phyloP scores from a whole-genome alignment of 1,140 invertebrate species.

The Drosophila aff. region DNA sequence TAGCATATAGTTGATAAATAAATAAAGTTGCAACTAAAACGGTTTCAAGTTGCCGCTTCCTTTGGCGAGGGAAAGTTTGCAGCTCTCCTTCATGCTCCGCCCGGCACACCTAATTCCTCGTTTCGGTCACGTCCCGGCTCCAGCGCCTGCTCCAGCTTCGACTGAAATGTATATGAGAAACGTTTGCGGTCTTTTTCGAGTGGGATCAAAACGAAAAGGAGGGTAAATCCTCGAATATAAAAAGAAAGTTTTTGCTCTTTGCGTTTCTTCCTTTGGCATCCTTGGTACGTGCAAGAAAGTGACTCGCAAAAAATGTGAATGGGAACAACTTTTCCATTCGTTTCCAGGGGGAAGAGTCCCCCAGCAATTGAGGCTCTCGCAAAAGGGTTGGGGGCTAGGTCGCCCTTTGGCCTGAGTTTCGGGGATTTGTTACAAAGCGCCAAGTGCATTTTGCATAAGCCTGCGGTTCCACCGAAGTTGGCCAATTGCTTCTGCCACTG shows the following conservation, averaged over 20 bases:
- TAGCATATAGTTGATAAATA: constrained; percentile 80
- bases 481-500: constrained; percentile 22
- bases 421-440: constrained; percentile 58
- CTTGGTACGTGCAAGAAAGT: constrained; percentile 66
- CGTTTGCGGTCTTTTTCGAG: constrained; percentile 46
- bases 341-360: constrained; percentile 23
- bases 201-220: constrained; percentile 26
- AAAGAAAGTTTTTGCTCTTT: constrained; percentile 47
- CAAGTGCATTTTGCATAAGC: constrained; percentile 80
- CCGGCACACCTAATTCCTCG: constrained; percentile 23
- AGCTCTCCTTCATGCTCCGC: background rate
- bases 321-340: constrained; percentile 63
- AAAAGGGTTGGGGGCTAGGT: constrained; percentile 13
- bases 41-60: constrained; percentile 73
- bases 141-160: constrained; percentile 1
- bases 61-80: constrained; percentile 7
- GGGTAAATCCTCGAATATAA: constrained; percentile 44
- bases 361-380: constrained; percentile 29
- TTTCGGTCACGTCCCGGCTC: constrained; percentile 46
- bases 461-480: constrained; percentile 51
- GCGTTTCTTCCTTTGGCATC: constrained; percentile 52
- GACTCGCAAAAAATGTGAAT: constrained; percentile 34
- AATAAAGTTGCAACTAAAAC: constrained; percentile 80
- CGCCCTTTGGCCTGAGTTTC: constrained; percentile 1
- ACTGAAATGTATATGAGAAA: constrained; percentile 54